A percentile compares a stretch with the other conserved stretches of the same genome.
Conservation (phyloP, 1,140 invertebrate species). For the Penaeus indicus region DNA sequence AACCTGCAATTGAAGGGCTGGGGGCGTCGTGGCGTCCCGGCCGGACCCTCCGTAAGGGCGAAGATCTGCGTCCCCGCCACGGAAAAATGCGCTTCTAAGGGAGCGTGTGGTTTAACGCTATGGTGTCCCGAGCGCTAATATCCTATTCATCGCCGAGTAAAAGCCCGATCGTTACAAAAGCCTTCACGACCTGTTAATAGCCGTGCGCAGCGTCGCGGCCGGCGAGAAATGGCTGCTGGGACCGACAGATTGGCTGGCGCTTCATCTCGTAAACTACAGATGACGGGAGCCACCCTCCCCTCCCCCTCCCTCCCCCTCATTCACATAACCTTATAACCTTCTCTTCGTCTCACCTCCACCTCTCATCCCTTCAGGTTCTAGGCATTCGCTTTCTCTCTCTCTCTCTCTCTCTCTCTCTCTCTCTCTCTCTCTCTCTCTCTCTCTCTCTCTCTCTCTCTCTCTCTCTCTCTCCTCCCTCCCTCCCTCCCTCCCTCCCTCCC, state of each 20-base stretch:
- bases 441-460: too few relatives aligned
- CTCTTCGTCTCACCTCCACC: background rate
- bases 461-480: too few relatives aligned
- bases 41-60: too few relatives aligned
- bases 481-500: too few relatives aligned
- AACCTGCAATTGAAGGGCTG: too few relatives aligned
- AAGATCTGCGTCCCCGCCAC: too few relatives aligned
- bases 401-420: too few relatives aligned
- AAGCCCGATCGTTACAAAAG: constrained; percentile 8
- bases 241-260: constrained; percentile 23
- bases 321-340: constrained; percentile 8
- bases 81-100: background rate
- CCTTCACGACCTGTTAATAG: constrained; percentile 29
- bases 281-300: background rate
- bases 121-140: constrained; percentile 7
- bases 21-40: too few relatives aligned
- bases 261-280: constrained; percentile 36
- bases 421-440: too few relatives aligned
- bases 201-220: background rate
- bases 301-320: background rate
- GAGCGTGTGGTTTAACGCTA: background rate
- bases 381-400: too few relatives aligned
- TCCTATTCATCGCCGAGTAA: constrained; percentile 27
- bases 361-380: too few relatives aligned
- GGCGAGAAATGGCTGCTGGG: constrained; percentile 7